A percentile compares a stretch with the other conserved stretches of the same genome.
These are phyloP conservation scores for Acrobasis suavella DNA, from an alignment of 2,888 invertebrate genomes.

Conservation along the genomic window DNA sequence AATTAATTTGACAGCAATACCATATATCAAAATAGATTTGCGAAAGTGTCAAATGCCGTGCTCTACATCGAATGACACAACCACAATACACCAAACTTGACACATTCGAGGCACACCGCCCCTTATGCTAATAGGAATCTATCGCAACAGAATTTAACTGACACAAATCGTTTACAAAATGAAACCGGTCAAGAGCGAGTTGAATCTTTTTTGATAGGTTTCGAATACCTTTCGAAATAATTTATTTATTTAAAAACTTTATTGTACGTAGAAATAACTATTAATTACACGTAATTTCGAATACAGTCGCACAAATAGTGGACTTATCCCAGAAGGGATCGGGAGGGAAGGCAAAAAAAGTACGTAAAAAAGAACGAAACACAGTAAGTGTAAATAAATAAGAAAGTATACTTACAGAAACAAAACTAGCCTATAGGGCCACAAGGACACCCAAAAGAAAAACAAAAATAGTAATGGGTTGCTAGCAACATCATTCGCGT, in stretches of 20 bases:
- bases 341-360: no score
- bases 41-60: conserved; percentile 21
- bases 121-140: conserved; percentile 17
- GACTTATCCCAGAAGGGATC: no score
- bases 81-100: conserved; percentile 18
- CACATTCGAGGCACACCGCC: conserved; percentile 10
- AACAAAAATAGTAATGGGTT: no score
- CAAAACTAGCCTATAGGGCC: no score
- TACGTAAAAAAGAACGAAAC: no score
- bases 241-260: no score
- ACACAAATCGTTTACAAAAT: conserved; percentile 7
- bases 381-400: no score
- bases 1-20: conserved; percentile 13
- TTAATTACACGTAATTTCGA: no score
- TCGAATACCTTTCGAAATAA: neutral
- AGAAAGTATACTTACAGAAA: no score
- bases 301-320: no score
- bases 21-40: conserved; percentile 11
- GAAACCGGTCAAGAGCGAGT: conserved; percentile 3
- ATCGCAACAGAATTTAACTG: conserved; percentile 8
- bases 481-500: neutral
- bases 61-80: conserved; percentile 17
- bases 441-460: no score
- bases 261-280: no score
- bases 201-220: neutral